phyloP scores from a whole-genome alignment of 1,140 invertebrate genomes.

The Drosophila ficusphila region DNA sequence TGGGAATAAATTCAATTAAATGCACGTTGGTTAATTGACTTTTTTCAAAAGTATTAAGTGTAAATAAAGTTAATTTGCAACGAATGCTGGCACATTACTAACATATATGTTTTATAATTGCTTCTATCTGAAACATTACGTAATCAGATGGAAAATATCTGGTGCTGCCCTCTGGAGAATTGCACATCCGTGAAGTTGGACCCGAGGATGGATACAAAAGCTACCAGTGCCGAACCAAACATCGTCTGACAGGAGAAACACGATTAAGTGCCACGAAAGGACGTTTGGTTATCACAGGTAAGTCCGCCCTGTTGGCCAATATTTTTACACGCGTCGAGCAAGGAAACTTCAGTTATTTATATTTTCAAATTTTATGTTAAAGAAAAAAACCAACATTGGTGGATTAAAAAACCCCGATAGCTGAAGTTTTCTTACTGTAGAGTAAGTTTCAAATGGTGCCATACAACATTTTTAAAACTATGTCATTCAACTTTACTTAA shows the following conservation, averaged over 20 bases:
- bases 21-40: constrained; percentile 32
- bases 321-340: not conserved
- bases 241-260: constrained; percentile 96
- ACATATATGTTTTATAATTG: constrained; percentile 25
- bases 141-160: constrained; percentile 95
- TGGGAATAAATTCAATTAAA: constrained; percentile 43
- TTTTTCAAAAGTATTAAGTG: not conserved
- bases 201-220: constrained; percentile 97
- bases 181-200: constrained; percentile 96
- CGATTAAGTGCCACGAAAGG: constrained; percentile 96
- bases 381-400: no score
- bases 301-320: constrained; percentile 84
- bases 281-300: constrained; percentile 97
- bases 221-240: constrained; percentile 97
- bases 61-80: not conserved
- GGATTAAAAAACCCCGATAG: not conserved
- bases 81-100: constrained; percentile 6
- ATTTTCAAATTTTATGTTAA: not conserved
- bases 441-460: constrained; percentile 49
- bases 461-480: not conserved
- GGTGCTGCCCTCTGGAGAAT: constrained; percentile 95
- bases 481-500: not conserved
- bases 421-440: constrained; percentile 34
- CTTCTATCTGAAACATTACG: constrained; percentile 1
- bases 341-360: constrained; percentile 32